Evolutionary conservation across 2,888 invertebrate species (phyloP), one percentile per base, ranked within the genome.

Genomic region (Oscheius sp.): DNA sequence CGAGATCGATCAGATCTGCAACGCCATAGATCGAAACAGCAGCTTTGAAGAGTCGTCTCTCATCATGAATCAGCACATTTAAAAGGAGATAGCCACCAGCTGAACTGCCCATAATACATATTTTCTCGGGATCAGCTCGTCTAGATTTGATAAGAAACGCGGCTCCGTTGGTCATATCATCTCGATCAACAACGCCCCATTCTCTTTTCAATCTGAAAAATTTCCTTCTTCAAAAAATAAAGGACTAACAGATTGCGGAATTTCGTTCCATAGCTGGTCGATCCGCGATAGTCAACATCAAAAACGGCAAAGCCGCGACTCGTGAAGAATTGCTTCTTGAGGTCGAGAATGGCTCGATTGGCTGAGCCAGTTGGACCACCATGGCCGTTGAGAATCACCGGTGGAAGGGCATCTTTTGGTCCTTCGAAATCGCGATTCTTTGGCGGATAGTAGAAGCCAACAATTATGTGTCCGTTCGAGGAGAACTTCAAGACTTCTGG

Each of bases 31-130:
- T 82, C 69, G 87, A 87, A 3, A 87, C 87, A 33, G 87, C 88
- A 79, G 87, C 88, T 75, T 86, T 86, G 80, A 88, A 88, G 29
- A 86, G 80, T 66, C 87, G n/a, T n/a, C n/a, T n/a, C n/a, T n/a
- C 80, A 12, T 73, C 66, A 1, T 72, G 65, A 48, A 77, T 64
- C 1, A 83, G 69, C 31, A 79, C 73, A 39, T 76, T 72, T 2
- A 84, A 72, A 15, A 82, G 72, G 12, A 79, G 29, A 50, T 71
- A 83, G 55, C 75, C 75, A 61, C 75, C 72, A 17, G 75, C 87
- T 0, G 88, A 88, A 4, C 87, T 86, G 5, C 88, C 89, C 75
- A 85, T 87, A 65, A 89, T 88, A 80, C 87, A 87, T 45, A 88
- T 76, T 53, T 83, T 82, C 4, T 86, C 76, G 1, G 78, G 73